These are phyloP conservation scores for Eumeta japonica DNA, from an alignment of 1,140 invertebrate species.

Conservation along the genomic window DNA sequence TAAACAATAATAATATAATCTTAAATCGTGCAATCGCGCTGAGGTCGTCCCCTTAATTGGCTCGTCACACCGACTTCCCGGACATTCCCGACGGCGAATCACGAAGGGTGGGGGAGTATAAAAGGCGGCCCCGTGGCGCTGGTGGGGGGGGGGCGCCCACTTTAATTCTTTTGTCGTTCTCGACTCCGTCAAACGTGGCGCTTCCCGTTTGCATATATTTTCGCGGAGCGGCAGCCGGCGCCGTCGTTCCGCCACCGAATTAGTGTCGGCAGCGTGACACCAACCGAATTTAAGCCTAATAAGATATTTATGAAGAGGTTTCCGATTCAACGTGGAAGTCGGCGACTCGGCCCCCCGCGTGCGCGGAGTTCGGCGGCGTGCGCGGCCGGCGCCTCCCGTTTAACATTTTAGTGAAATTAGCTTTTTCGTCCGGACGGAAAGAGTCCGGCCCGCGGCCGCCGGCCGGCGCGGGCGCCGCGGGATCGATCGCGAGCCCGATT, in stretches of 20 bases:
- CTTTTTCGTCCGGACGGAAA: conserved; percentile 48
- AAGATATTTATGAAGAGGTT: conserved; percentile 58
- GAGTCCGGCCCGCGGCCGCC: no score
- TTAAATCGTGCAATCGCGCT: no score
- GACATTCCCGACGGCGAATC: no score
- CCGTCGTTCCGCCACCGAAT: conserved; percentile 52
- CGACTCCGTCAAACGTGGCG: conserved; percentile 48
- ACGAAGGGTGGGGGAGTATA: conserved; percentile 6
- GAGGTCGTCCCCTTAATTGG: no score
- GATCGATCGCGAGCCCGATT: not conserved
- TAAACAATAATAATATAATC: no score
- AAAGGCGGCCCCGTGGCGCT: conserved; percentile 21
- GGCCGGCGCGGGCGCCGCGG: not conserved
- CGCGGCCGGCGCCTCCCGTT: conserved; percentile 49
- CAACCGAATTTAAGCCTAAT: conserved; percentile 55
- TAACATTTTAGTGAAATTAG: conserved; percentile 55
- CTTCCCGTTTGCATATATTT: conserved; percentile 54
- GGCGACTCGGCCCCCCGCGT: conserved; percentile 50
- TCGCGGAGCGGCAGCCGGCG: conserved; percentile 24
- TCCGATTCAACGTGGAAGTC: conserved; percentile 55
- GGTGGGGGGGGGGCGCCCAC: conserved; percentile 17
- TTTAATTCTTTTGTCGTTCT: conserved; percentile 55
- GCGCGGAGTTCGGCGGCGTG: conserved; percentile 52
- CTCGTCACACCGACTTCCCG: no score
- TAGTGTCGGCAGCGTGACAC: conserved; percentile 55